Evolutionary conservation across 2,113 vertebrate genomes (phyloP).

Genomic region (Gobius niger): DNA sequence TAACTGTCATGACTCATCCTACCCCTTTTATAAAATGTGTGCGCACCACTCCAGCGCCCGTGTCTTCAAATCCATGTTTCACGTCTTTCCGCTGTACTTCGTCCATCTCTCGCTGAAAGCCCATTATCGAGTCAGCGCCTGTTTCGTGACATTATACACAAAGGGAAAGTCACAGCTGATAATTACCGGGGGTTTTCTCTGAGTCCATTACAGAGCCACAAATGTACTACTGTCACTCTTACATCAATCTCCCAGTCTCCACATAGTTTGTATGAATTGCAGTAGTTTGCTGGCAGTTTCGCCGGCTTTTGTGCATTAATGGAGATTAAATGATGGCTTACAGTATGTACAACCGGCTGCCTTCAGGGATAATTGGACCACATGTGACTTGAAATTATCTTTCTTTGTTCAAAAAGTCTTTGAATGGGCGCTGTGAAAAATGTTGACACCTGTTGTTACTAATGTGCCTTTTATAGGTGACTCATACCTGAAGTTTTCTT

Average conservation of each 20-base stretch:
- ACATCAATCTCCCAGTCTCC: neutral
- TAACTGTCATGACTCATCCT: too few relatives aligned
- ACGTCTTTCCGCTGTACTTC: neutral
- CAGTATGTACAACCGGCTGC: neutral
- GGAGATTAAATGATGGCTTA: neutral
- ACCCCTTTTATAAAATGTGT: too few relatives aligned
- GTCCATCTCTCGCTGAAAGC: neutral
- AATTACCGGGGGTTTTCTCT: neutral
- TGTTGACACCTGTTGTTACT: too few relatives aligned
- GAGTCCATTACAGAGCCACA: neutral
- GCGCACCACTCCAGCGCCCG: too few relatives aligned
- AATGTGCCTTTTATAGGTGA: too few relatives aligned
- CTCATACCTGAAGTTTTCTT: too few relatives aligned
- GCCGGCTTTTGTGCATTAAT: neutral
- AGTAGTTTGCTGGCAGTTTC: neutral
- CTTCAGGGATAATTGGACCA: neutral
- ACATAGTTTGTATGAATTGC: neutral
- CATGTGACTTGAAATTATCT: neutral
- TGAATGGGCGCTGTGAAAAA: too few relatives aligned
- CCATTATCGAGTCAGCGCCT: neutral
- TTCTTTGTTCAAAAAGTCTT: too few relatives aligned
- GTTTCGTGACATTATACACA: slow-evolving; percentile 1
- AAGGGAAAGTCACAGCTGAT: neutral
- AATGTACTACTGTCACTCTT: neutral
- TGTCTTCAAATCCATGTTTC: too few relatives aligned